Conservation (phyloP, 2,888 invertebrate species). For the Chrysina gloriosa region DNA sequence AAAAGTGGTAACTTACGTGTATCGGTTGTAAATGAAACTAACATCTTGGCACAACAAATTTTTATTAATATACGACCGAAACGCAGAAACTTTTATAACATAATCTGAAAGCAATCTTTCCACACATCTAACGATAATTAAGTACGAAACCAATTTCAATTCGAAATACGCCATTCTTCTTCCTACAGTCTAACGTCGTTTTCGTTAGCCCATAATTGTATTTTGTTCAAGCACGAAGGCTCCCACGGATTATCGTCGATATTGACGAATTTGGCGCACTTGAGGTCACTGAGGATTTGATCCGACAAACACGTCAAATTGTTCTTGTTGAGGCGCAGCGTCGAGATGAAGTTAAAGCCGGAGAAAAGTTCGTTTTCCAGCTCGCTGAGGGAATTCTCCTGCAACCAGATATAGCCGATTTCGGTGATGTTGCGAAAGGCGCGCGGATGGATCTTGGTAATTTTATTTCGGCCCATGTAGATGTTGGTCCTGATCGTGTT, state of each 20-base stretch:
- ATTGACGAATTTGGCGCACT: conserved; percentile 35
- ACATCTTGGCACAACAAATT: not conserved
- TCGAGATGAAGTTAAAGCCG: conserved; percentile 33
- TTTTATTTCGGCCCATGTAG: conserved; percentile 33
- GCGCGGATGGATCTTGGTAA: conserved; percentile 22
- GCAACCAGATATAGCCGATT: conserved; percentile 33
- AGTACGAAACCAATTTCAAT: conserved; percentile 28
- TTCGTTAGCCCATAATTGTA: conserved; percentile 26
- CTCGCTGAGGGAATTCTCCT: conserved; percentile 32
- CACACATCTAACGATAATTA: conserved; percentile 15
- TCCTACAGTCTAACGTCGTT: conserved; percentile 22
- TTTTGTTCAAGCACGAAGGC: conserved; percentile 33
- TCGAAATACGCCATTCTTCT: not conserved
- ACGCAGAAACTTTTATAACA: too few relatives aligned
- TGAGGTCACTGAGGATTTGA: conserved; percentile 29
- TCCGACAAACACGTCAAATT: conserved; percentile 33
- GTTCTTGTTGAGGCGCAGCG: conserved; percentile 34
- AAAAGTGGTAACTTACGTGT: not conserved
- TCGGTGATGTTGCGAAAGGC: conserved; percentile 35
- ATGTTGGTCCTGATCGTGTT: conserved; percentile 35
- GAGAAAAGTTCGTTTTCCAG: conserved; percentile 29
- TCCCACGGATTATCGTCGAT: conserved; percentile 38
- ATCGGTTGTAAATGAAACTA: conserved; percentile 1
- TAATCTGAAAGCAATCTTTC: not conserved
- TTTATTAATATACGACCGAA: conserved; percentile 10